These are phyloP conservation scores for Anoplophora glabripennis DNA, from an alignment of 1,140 invertebrate genomes.

Conservation along the genomic window DNA sequence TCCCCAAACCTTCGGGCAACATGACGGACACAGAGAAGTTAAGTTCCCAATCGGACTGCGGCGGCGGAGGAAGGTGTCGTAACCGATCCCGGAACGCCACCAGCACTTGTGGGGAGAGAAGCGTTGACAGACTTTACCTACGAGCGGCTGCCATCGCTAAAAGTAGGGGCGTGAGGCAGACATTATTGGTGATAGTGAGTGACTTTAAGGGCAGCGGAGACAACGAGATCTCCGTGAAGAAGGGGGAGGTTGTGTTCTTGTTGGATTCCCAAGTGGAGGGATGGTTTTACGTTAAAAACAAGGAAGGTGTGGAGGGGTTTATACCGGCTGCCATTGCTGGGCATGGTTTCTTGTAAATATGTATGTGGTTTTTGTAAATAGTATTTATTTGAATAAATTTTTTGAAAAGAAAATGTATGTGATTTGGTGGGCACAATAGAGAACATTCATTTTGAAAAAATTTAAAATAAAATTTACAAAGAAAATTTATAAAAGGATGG, in stretches of 20 bases:
- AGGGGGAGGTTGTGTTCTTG: slow-evolving; percentile 72
- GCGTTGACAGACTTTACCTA: slow-evolving; percentile 68
- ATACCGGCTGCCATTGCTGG: slow-evolving; percentile 74
- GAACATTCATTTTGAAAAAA: too few relatives aligned
- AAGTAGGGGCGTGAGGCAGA: slow-evolving; percentile 55
- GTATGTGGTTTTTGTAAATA: too few relatives aligned
- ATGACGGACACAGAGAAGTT: slow-evolving; percentile 70
- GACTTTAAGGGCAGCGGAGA: slow-evolving; percentile 58
- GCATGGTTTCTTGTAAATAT: slow-evolving; percentile 65
- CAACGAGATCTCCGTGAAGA: slow-evolving; percentile 58
- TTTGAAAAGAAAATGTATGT: too few relatives aligned
- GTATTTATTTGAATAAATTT: too few relatives aligned
- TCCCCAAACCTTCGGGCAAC: slow-evolving; percentile 69
- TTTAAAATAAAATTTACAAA: too few relatives aligned
- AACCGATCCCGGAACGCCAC: slow-evolving; percentile 51
- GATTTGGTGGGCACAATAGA: too few relatives aligned
- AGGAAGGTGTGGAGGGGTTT: slow-evolving; percentile 68
- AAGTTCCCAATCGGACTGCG: slow-evolving; percentile 53
- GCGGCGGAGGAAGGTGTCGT: slow-evolving; percentile 31
- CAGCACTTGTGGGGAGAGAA: slow-evolving; percentile 59
- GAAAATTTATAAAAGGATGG: too few relatives aligned
- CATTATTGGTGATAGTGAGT: slow-evolving; percentile 63
- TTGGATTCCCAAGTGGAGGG: slow-evolving; percentile 52
- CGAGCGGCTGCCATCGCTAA: slow-evolving; percentile 53
- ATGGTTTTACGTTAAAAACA: slow-evolving; percentile 72